These are phyloP conservation scores for Brachycybe producta DNA, from an alignment of 2,888 invertebrate species.

Conservation along the genomic window DNA sequence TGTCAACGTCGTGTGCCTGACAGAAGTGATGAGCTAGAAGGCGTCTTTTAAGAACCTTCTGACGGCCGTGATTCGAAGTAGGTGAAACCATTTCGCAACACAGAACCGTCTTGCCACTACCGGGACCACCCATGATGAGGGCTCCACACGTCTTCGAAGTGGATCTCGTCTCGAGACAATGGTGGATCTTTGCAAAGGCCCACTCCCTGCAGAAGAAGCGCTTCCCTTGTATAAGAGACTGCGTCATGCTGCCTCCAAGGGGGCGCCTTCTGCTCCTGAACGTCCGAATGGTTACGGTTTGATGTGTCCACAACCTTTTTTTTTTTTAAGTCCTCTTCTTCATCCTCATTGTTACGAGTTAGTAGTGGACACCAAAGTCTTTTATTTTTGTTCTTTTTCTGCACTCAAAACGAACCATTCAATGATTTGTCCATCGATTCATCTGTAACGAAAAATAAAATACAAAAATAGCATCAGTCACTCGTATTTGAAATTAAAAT, in stretches of 20 bases:
- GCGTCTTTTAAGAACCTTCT: constrained; percentile 45
- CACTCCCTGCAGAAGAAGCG: constrained; percentile 85
- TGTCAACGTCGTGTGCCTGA: constrained; percentile 60
- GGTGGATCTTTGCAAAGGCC: constrained; percentile 85
- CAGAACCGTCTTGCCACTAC: constrained; percentile 86
- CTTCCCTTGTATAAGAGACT: constrained; percentile 37
- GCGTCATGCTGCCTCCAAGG: constrained; percentile 27
- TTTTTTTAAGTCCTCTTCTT: too few species aligned
- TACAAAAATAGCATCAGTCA: too few species aligned
- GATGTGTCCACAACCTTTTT: too few species aligned
- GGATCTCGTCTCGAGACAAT: constrained; percentile 78
- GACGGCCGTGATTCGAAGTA: constrained; percentile 27
- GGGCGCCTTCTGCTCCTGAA: too few species aligned
- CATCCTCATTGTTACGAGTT: too few species aligned
- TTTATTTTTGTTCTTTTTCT: too few species aligned
- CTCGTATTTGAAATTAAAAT: too few species aligned
- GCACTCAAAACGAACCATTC: too few species aligned
- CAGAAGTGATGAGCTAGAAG: constrained; percentile 77
- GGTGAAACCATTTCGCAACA: constrained; percentile 52
- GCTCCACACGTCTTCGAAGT: constrained; percentile 63
- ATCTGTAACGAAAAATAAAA: too few species aligned
- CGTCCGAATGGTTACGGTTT: too few species aligned
- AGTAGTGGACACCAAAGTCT: too few species aligned
- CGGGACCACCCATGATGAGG: constrained; percentile 77
- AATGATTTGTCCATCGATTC: too few species aligned